Conservation (phyloP, 2,797 vertebrate species). For the Parauchenoglanis punctatus region DNA sequence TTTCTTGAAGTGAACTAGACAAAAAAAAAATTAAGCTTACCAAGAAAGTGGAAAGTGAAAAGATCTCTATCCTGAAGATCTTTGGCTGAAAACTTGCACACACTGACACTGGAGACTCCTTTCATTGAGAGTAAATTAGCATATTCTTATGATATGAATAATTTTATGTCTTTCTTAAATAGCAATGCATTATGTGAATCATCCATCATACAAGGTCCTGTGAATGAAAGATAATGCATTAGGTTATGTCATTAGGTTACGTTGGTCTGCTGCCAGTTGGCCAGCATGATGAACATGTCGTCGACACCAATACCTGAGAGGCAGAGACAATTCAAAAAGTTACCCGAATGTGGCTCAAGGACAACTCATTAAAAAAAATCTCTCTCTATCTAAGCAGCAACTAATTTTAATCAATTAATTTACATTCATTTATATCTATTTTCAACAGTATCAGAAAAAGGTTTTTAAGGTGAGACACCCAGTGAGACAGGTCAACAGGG, state of each 20-base stretch:
- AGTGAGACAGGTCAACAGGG: no score
- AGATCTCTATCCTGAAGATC: not conserved
- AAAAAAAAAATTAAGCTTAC: not conserved
- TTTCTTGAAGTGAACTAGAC: not conserved
- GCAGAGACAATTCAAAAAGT: not conserved
- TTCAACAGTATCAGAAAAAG: not conserved
- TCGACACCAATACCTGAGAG: constrained; percentile 81
- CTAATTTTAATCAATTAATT: not conserved
- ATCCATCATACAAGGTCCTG: not conserved
- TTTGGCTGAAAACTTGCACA: not conserved
- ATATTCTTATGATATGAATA: not conserved
- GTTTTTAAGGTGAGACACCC: no score
- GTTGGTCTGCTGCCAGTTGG: constrained; percentile 80
- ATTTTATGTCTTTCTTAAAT: no score
- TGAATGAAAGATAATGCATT: not conserved
- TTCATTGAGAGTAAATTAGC: not conserved
- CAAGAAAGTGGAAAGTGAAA: not conserved
- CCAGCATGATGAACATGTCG: constrained; percentile 85
- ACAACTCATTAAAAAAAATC: no score
- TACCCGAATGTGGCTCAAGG: not conserved
- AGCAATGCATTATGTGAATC: not conserved
- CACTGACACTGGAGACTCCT: not conserved
- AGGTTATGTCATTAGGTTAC: constrained; percentile 33
- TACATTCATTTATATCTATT: not conserved
- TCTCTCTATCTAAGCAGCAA: not conserved